These are phyloP conservation scores for Listronotus oregonensis DNA, from an alignment of 1,140 invertebrate genomes.

Conservation along the genomic window DNA sequence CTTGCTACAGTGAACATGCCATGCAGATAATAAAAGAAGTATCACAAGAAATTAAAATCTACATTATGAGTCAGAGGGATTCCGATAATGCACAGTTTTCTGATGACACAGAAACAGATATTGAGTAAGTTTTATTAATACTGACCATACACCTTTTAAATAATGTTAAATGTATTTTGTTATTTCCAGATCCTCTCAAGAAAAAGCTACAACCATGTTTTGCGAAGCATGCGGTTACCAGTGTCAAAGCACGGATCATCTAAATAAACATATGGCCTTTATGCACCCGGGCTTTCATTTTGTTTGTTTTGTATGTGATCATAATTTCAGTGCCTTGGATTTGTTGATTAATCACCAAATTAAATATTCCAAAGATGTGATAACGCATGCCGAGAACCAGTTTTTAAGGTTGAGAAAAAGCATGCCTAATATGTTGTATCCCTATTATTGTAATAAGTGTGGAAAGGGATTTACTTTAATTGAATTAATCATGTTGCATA, in stretches of 20 bases:
- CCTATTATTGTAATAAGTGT: constrained; percentile 2
- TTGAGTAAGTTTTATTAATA: too few species aligned
- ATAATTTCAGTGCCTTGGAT: neutral
- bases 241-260: neutral
- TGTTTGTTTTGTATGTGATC: neutral
- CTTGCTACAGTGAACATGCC: too few species aligned
- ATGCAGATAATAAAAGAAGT: too few species aligned
- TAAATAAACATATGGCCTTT: neutral
- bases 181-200: too few species aligned
- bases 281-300: constrained; percentile 1
- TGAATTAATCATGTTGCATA: neutral
- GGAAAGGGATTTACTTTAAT: constrained; percentile 5
- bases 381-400: neutral
- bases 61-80: too few species aligned
- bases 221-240: neutral
- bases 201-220: neutral
- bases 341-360: neutral
- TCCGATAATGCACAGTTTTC: too few species aligned
- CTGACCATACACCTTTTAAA: too few species aligned
- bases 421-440: neutral
- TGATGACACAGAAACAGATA: too few species aligned
- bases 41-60: too few species aligned
- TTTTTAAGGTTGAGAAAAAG: neutral
- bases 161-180: too few species aligned
- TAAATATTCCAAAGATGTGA: neutral